A percentile compares a stretch with the other conserved stretches of the same genome.
phyloP scores from a whole-genome alignment of 2,113 vertebrate genomes.

The Chrysochloris asiatica region DNA sequence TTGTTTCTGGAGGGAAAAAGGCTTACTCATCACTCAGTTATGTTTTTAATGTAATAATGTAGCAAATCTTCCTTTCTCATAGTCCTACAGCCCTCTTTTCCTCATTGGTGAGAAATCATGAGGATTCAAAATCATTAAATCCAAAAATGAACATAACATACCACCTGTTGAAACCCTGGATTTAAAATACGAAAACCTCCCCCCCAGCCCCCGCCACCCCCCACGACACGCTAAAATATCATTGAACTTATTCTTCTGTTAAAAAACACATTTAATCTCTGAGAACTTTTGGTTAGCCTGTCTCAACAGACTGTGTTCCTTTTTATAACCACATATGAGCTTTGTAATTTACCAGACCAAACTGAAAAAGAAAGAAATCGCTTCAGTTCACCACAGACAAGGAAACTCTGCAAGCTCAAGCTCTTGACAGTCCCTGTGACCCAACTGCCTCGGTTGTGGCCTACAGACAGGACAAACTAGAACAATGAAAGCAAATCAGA shows the following conservation, averaged over 20 bases:
- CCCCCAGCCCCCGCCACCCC: no score
- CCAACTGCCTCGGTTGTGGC: not conserved
- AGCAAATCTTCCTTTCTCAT: not conserved
- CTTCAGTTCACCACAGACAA: conserved; percentile 19
- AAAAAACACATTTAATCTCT: conserved; percentile 29
- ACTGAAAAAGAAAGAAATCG: conserved; percentile 22
- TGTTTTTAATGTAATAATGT: conserved; percentile 36
- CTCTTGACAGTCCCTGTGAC: not conserved
- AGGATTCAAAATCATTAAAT: conserved; percentile 24
- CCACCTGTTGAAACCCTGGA: not conserved
- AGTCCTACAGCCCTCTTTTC: not conserved
- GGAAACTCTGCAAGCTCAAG: not conserved
- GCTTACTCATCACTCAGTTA: conserved; percentile 30
- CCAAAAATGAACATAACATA: not conserved
- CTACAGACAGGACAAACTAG: not conserved
- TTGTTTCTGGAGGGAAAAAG: conserved; percentile 21
- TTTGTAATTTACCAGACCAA: conserved; percentile 44
- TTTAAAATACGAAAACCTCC: conserved; percentile 5
- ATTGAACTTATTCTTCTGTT: not conserved
- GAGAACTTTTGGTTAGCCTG: conserved; percentile 5
- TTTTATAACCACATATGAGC: conserved; percentile 26
- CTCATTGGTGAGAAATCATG: not conserved
- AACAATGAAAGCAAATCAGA: not conserved
- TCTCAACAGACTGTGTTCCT: not conserved
- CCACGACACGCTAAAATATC: not conserved